These are phyloP conservation scores for Hyphantria cunea DNA, from an alignment of 1,140 invertebrate genomes.

Conservation along the genomic window DNA sequence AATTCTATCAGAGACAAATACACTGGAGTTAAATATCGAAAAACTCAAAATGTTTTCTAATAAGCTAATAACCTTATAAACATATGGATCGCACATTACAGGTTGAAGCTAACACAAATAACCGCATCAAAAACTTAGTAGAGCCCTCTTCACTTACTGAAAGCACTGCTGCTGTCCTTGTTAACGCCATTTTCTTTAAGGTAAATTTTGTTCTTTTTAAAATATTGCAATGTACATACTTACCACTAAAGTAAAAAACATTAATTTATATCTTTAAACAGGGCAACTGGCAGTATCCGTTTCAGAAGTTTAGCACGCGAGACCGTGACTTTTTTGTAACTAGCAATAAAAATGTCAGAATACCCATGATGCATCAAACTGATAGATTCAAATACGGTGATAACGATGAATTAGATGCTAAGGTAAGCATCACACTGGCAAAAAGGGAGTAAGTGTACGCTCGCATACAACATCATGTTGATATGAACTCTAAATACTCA, in stretches of 20 bases:
- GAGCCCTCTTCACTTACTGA: conserved; percentile 56
- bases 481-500: no score
- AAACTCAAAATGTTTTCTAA: no score
- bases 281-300: conserved; percentile 59
- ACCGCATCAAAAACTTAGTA: conserved; percentile 85
- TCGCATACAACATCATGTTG: no score
- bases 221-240: neutral
- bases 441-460: no score
- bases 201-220: conserved; percentile 32
- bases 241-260: neutral
- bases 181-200: conserved; percentile 82
- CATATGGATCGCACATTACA: conserved; percentile 16
- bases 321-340: conserved; percentile 51
- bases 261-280: neutral
- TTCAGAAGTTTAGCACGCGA: conserved; percentile 38
- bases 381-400: neutral
- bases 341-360: neutral
- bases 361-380: neutral
- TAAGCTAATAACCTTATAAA: neutral
- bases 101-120: conserved; percentile 84
- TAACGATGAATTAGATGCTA: neutral
- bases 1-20: no score
- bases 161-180: conserved; percentile 59
- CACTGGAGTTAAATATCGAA: no score
- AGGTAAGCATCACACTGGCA: no score